These are phyloP conservation scores for Trichosurus vulpecula DNA, from an alignment of 2,797 vertebrate genomes.

Conservation along the genomic window DNA sequence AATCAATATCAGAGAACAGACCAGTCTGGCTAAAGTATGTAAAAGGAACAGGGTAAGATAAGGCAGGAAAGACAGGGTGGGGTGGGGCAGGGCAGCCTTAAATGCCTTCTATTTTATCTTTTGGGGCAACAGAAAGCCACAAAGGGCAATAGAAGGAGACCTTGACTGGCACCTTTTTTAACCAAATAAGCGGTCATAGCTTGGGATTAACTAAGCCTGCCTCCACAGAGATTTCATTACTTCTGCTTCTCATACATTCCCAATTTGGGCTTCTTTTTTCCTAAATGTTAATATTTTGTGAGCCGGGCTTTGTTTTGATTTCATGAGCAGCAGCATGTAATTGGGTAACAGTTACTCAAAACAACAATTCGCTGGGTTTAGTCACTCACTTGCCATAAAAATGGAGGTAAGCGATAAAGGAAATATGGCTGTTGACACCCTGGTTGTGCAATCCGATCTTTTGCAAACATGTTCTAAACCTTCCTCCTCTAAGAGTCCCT, in stretches of 20 bases:
- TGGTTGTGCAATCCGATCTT: constrained; percentile 28
- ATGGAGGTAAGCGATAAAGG: constrained; percentile 52
- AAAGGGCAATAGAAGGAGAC: not conserved
- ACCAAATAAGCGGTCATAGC: not conserved
- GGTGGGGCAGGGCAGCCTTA: not conserved
- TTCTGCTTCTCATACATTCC: not conserved
- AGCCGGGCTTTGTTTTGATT: constrained; percentile 35
- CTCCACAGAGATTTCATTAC: not conserved
- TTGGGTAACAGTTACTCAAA: constrained; percentile 2
- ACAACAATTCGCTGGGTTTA: constrained; percentile 28
- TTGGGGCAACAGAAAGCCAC: not conserved
- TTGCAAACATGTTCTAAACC: constrained; percentile 49
- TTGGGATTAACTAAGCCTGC: not conserved
- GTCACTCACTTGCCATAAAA: constrained; percentile 28
- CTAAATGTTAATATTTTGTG: constrained; percentile 49
- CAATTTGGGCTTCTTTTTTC: not conserved
- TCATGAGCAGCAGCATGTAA: constrained; percentile 17
- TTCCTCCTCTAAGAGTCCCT: constrained; percentile 23
- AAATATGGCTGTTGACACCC: constrained; percentile 28
- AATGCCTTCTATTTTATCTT: not conserved
- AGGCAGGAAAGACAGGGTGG: not conserved
- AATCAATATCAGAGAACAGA: not conserved
- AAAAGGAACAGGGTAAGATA: not conserved
- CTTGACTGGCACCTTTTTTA: not conserved
- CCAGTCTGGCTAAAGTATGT: not conserved